Evolutionary conservation across 2,888 invertebrate genomes (phyloP).

Genomic region (Gortyna flavago): DNA sequence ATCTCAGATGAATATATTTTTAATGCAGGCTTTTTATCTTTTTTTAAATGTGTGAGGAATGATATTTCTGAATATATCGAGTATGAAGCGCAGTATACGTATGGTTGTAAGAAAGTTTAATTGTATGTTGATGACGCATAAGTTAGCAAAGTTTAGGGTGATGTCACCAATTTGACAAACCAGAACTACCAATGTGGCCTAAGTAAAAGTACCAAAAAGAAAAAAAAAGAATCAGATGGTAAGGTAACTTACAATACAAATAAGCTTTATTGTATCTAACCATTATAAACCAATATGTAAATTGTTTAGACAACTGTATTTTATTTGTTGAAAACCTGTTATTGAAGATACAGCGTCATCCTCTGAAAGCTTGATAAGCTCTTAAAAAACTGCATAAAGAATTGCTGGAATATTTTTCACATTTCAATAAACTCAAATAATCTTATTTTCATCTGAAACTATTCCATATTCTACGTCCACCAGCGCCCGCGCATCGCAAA

Average conservation of each 20-base stretch:
- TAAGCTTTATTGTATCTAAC: neutral
- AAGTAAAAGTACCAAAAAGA: neutral
- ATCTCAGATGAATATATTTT: constrained; percentile 89
- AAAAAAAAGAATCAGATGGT: too few species aligned
- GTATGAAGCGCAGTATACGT: constrained; percentile 79
- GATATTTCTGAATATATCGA: constrained; percentile 88
- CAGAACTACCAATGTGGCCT: neutral
- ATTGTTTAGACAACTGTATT: neutral
- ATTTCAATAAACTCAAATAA: neutral
- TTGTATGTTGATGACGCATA: neutral
- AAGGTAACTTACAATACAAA: neutral
- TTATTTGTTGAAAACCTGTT: neutral
- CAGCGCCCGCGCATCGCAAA: constrained; percentile 84
- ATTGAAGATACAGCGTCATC: neutral
- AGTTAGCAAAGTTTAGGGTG: neutral
- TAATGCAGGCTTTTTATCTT: constrained; percentile 77
- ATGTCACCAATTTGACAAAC: neutral
- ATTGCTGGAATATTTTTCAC: too few species aligned
- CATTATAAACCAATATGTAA: neutral
- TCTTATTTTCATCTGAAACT: constrained; percentile 60
- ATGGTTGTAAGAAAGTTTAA: constrained; percentile 40
- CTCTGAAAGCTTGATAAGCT: neutral
- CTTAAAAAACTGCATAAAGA: neutral
- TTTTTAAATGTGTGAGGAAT: constrained; percentile 86
- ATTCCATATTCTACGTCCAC: constrained; percentile 71